Evolutionary conservation across 1,140 invertebrate species (phyloP).

Genomic region (Zaprionus ornatus): DNA sequence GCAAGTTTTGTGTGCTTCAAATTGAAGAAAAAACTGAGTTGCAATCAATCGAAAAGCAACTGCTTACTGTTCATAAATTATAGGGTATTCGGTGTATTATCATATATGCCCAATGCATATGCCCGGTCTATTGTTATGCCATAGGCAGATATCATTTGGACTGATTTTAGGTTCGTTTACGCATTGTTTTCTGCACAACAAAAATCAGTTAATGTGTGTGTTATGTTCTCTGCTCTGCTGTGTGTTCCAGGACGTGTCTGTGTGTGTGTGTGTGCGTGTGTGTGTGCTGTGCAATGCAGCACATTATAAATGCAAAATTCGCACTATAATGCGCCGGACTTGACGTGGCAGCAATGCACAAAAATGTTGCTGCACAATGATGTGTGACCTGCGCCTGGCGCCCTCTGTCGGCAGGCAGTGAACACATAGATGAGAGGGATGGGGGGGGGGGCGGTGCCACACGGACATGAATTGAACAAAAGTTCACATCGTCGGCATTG

Average conservation of each 20-base stretch:
- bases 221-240: conserved; percentile 16
- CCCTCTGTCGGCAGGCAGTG: not conserved
- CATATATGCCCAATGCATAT: conserved; percentile 6
- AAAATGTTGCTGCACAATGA: conserved; percentile 54
- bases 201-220: conserved; percentile 56
- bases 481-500: conserved; percentile 62
- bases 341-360: conserved; percentile 42
- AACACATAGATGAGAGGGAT: no score
- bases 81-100: not conserved
- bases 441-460: conserved; percentile 4
- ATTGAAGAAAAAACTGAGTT: not conserved
- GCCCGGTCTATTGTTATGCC: not conserved
- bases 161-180: conserved; percentile 20
- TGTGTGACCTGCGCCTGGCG: not conserved
- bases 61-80: not conserved
- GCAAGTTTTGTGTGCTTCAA: not conserved
- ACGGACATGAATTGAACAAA: conserved; percentile 47
- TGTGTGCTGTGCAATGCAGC: conserved; percentile 9
- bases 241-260: not conserved
- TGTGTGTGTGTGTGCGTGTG: conserved; percentile 20
- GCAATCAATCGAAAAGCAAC: not conserved
- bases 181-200: conserved; percentile 46
- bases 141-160: not conserved
- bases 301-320: conserved; percentile 79
- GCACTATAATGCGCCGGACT: conserved; percentile 66